A percentile compares a stretch with the other conserved stretches of the same genome.
These are phyloP conservation scores for Sipha flava DNA, from an alignment of 1,140 invertebrate species.

Conservation along the genomic window DNA sequence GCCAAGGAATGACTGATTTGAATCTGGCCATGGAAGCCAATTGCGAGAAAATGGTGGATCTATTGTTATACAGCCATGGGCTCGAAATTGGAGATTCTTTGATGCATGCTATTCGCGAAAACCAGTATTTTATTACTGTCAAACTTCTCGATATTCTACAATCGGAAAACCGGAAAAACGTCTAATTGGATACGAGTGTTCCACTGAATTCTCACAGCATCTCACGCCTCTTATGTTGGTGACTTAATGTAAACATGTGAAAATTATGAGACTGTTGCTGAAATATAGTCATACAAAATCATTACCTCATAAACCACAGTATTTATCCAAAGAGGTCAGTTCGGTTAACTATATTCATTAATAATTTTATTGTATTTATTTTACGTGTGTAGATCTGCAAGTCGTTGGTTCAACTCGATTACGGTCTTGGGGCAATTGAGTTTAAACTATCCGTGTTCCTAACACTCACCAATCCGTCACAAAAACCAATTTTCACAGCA, in stretches of 20 bases:
- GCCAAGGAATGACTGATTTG: background rate
- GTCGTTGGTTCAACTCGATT: background rate
- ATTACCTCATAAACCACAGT: constrained; percentile 53
- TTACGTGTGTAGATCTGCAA: background rate
- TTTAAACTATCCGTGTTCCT: constrained; percentile 45
- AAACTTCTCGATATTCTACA: background rate
- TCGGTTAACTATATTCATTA: background rate
- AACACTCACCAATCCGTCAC: constrained; percentile 54
- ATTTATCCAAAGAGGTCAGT: constrained; percentile 48
- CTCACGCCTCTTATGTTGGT: constrained; percentile 53
- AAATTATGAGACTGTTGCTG: constrained; percentile 58
- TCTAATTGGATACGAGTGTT: background rate
- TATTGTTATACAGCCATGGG: background rate
- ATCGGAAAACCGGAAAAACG: background rate
- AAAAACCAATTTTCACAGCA: constrained; percentile 57
- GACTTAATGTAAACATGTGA: constrained; percentile 59
- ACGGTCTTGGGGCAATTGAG: background rate
- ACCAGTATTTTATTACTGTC: background rate
- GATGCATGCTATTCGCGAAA: background rate
- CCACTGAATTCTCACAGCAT: too few species aligned
- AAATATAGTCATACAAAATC: constrained; percentile 49
- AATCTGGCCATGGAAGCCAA: background rate
- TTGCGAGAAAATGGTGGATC: background rate
- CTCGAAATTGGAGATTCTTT: background rate
- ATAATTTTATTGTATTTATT: background rate